Evolutionary conservation across 2,888 invertebrate species (phyloP), one percentile per base, ranked within the genome.

Genomic region (Eutolmus rufibarbis): DNA sequence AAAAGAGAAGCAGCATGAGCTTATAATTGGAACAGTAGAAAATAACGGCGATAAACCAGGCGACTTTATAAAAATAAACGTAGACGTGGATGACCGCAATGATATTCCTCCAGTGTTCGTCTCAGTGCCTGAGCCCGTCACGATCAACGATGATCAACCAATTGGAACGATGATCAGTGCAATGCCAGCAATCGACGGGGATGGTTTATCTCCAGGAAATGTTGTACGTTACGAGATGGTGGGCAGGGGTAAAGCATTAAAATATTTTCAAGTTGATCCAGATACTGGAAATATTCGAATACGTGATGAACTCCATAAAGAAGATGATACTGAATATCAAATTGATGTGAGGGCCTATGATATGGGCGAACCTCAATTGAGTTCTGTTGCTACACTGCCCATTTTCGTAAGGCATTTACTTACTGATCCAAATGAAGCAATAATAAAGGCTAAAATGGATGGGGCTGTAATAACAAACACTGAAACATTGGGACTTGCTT

Each of bases 31-130:
- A 0, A 98, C 97, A 0, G 94, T 96, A 88, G 98, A 98, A 91
- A 98, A 98, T 90, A 95, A 94, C 88, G 95, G 94, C 0, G 94
- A 95, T 34, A 93, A 93, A 1, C 94, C 94, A 0, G 96, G 96
- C 0, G 95, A 97, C 51, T 96, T 96, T 0, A 96, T 97, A 4
- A 96, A 95, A 89, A 88, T 92, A 3, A 89, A 90, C 1, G 90
- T 93, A 9, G 91, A 92, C n/a, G 93, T 93, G 0, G 93, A 97
- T 95, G 98, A 98, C 91, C 95, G 96, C 89, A 98, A 98, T 92
- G 97, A 98, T 92, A 96, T 97, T 89, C 95, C 97, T 0, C 98
- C 98, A 7, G 95, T 97, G 84, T 98, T 98, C 92, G 96, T 96
- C 0, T 95, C 96, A 0, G 95, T 97, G 0, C 96, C 97, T 0